phyloP scores from a whole-genome alignment of 2,113 vertebrate genomes.

The Apistogramma diplotaenia region DNA sequence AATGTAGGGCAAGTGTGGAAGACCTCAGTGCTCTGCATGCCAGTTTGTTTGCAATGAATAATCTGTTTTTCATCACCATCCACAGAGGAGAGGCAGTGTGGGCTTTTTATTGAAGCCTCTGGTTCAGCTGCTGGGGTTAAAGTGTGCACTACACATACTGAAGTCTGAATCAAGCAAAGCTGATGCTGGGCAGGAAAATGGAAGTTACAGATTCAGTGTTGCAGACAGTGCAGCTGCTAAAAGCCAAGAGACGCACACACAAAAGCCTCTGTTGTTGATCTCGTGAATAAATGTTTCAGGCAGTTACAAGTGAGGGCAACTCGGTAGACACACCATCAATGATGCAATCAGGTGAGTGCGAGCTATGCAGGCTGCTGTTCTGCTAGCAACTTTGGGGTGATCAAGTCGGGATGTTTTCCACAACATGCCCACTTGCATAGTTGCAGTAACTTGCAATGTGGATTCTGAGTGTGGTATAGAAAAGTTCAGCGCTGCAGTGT shows the following conservation, averaged over 20 bases:
- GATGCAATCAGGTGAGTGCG: not conserved
- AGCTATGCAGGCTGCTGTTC: not conserved
- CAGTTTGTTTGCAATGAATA: slow-evolving; percentile 46
- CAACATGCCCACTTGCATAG: not conserved
- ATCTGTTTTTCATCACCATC: not conserved
- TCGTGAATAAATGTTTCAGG: slow-evolving; percentile 19
- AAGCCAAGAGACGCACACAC: slow-evolving; percentile 15
- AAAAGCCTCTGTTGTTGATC: slow-evolving; percentile 29
- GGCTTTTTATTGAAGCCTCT: slow-evolving; percentile 16
- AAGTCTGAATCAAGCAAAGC: not conserved
- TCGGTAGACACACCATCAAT: slow-evolving; percentile 6
- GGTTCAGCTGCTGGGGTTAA: slow-evolving; percentile 16
- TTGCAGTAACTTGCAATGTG: not conserved
- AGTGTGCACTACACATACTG: not conserved
- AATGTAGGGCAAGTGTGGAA: not conserved
- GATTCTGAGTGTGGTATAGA: not conserved
- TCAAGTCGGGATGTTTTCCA: not conserved
- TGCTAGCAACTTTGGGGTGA: not conserved
- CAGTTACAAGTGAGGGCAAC: slow-evolving; percentile 1
- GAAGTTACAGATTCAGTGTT: slow-evolving; percentile 31
- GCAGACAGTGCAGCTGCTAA: slow-evolving; percentile 44
- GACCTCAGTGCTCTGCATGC: not conserved
- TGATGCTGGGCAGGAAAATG: slow-evolving; percentile 11
- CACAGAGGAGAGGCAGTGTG: not conserved
- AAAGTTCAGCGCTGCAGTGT: not conserved